Conservation (phyloP, 2,888 invertebrate genomes). For the Flabesymbios commensalis region DNA sequence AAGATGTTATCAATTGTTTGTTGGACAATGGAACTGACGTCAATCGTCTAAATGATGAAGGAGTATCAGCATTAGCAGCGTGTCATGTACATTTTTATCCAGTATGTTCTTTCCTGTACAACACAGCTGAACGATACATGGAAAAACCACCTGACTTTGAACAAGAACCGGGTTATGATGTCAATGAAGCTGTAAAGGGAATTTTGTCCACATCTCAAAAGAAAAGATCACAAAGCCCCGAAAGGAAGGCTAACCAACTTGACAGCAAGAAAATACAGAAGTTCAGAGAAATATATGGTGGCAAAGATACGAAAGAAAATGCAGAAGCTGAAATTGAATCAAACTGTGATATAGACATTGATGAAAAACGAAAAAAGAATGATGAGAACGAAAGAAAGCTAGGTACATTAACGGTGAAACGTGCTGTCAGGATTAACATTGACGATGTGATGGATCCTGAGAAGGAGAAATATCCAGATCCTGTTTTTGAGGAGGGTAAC, state of each 20-base stretch:
- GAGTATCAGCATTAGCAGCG: slow-evolving; percentile 57
- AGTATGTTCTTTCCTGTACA: slow-evolving; percentile 48
- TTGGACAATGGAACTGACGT: slow-evolving; percentile 60
- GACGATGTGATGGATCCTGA: slow-evolving; percentile 7
- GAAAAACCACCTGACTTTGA: slow-evolving; percentile 20
- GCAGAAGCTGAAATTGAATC: neutral
- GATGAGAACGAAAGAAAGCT: neutral
- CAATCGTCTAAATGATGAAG: slow-evolving; percentile 55
- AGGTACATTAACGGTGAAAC: slow-evolving; percentile 11
- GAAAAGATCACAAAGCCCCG: neutral
- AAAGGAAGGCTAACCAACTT: neutral
- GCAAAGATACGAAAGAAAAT: neutral
- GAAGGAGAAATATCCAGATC: neutral
- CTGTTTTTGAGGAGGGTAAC: neutral
- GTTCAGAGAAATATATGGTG: neutral
- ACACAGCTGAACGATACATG: slow-evolving; percentile 48
- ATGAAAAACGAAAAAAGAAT: neutral
- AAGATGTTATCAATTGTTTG: slow-evolving; percentile 54
- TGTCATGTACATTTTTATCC: slow-evolving; percentile 58
- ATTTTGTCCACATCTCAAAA: slow-evolving; percentile 5
- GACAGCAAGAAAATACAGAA: neutral
- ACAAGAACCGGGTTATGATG: slow-evolving; percentile 26
- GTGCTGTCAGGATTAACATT: slow-evolving; percentile 15
- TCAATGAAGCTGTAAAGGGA: slow-evolving; percentile 28
- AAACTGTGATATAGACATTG: neutral